Percentiles rank a stretch among this genome's conserved stretches.
phyloP scores from a whole-genome alignment of 2,797 vertebrate genomes.

The Lemur catta region DNA sequence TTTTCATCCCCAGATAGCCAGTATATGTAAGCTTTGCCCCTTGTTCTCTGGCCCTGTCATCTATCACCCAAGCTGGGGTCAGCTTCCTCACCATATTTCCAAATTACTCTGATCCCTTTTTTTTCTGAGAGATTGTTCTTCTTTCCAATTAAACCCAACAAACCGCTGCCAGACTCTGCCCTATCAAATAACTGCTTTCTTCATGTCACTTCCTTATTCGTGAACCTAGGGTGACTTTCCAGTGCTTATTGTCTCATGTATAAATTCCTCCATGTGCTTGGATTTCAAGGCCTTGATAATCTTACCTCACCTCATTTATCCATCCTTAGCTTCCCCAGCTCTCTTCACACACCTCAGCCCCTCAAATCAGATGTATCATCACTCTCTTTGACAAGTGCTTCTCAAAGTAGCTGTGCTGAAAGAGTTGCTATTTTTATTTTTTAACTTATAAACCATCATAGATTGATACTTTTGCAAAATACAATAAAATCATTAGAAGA shows the following conservation, averaged over 20 bases:
- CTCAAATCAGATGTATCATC: neutral
- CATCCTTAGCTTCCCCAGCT: neutral
- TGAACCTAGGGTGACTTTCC: constrained; percentile 28
- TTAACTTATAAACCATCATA: constrained; percentile 19
- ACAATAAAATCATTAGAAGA: constrained; percentile 37
- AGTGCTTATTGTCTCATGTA: constrained; percentile 1
- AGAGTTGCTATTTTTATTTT: neutral
- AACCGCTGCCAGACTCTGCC: neutral
- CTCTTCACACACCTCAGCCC: neutral
- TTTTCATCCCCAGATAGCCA: neutral
- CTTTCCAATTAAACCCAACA: constrained; percentile 6
- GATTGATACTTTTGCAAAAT: constrained; percentile 21
- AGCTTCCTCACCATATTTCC: neutral
- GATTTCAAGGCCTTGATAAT: constrained; percentile 40
- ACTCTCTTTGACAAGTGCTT: neutral
- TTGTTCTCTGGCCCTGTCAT: neutral
- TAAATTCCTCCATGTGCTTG: constrained; percentile 44
- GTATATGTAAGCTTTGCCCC: neutral
- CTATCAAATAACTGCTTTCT: constrained; percentile 41
- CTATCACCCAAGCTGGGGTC: neutral
- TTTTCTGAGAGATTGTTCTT: neutral
- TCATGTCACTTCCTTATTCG: constrained; percentile 34
- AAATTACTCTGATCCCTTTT: neutral
- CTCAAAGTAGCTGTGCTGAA: constrained; percentile 22
- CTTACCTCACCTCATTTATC: neutral